A percentile compares a stretch with the other conserved stretches of the same genome.
Evolutionary conservation across 2,113 vertebrate species (phyloP).

Genomic region (Neodon shergylaensis): DNA sequence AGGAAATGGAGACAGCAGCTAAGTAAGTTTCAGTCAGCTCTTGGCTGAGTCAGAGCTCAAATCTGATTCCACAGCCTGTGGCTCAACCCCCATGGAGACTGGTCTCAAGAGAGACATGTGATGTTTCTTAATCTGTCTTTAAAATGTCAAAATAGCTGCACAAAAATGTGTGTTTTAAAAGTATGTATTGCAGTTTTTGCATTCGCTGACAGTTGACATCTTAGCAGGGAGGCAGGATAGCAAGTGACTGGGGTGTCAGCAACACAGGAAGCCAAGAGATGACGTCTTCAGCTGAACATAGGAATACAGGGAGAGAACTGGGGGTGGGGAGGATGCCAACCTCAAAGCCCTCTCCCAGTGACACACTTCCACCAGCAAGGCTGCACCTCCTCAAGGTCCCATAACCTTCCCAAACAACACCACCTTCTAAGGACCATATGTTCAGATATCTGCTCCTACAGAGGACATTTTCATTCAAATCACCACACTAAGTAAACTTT

Average conservation of each 20-base stretch:
- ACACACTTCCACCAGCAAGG: neutral
- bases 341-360: neutral
- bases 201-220: neutral
- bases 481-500: neutral
- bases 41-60: neutral
- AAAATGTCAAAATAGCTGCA: neutral
- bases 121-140: neutral
- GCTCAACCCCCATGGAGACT: neutral
- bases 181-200: neutral
- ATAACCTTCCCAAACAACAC: neutral
- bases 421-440: neutral
- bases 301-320: no score
- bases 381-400: no score
- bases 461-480: neutral
- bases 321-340: neutral
- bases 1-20: conserved; percentile 1
- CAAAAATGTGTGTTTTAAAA: neutral
- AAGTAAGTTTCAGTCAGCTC: neutral
- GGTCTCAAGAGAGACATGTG: neutral
- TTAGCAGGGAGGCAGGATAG: no score
- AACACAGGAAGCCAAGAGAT: neutral
- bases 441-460: neutral
- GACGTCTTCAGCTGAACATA: neutral
- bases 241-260: neutral
- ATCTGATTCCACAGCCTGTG: neutral